phyloP scores from a whole-genome alignment of 2,888 invertebrate species.

The Tetrapedia diversipes region DNA sequence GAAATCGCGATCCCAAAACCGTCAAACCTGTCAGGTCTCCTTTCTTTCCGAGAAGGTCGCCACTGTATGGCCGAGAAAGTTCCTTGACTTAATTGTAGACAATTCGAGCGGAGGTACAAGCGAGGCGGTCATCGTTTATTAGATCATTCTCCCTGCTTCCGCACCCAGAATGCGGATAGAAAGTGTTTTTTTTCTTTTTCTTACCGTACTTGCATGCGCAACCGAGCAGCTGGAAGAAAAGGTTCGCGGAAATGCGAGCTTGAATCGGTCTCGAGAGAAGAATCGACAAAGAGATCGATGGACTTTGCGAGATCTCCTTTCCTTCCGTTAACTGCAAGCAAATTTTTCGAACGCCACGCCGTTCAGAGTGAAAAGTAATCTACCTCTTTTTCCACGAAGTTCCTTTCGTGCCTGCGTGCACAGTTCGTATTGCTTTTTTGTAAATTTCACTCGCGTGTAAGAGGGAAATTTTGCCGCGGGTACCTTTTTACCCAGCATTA shows the following conservation, averaged over 20 bases:
- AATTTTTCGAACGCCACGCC: conserved; percentile 36
- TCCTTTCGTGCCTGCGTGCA: neutral
- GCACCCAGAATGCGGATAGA: conserved; percentile 65
- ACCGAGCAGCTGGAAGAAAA: conserved; percentile 46
- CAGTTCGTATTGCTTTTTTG: conserved; percentile 3
- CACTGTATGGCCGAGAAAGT: conserved; percentile 61
- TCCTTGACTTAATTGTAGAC: conserved; percentile 61
- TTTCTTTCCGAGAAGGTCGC: conserved; percentile 10
- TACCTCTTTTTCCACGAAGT: neutral
- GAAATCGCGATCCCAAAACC: conserved; percentile 14
- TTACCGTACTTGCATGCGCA: neutral
- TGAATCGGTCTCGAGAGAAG: conserved; percentile 48
- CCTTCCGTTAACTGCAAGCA: conserved; percentile 25
- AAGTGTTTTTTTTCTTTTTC: conserved; percentile 49
- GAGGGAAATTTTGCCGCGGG: neutral
- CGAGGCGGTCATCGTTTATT: conserved; percentile 59
- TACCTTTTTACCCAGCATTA: neutral
- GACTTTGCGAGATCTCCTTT: conserved; percentile 61
- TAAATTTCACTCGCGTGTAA: conserved; percentile 11
- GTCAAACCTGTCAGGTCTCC: neutral
- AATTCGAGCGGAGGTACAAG: conserved; percentile 53
- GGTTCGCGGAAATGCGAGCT: conserved; percentile 57
- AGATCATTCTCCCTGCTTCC: conserved; percentile 60
- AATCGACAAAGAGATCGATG: conserved; percentile 61
- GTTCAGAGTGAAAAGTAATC: neutral